Evolutionary conservation across 2,888 invertebrate genomes (phyloP), one percentile per base, ranked within the genome.

Genomic region (Melinaea menophilus): DNA sequence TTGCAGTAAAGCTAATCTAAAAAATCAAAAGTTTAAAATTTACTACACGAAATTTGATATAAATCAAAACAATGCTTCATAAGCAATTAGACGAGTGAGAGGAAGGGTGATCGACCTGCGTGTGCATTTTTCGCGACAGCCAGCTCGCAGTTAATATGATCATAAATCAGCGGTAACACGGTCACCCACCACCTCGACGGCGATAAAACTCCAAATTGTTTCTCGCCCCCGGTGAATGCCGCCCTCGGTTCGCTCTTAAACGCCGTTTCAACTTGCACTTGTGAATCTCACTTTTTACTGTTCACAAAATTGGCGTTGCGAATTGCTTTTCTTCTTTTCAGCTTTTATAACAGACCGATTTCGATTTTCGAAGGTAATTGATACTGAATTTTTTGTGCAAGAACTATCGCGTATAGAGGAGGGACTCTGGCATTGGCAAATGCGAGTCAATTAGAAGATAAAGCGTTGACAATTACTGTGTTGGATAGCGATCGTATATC

Each of bases 371-470:
- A 77, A 78, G 78, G 75, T 73, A 71, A 73, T 72, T 69, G 69
- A 67, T 68, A 61, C 66, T 62, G 70, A 75, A 73, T 79, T 85
- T 81, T 86, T 84, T 76, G 72, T 73, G 71, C 73, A 73, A 71
- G 70, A 79, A 82, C 82, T 85, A 85, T 86, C 76, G 79, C 77
- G 77, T 78, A 75, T 75, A 75, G 77, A 78, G 76, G 82, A 83
- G 79, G 81, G 79, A 80, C 79, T 80, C 80, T 90, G 90, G 88
- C 90, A 86, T 82, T 90, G 90, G 88, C 81, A 90, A 90, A 90
- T 90, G 90, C 83, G 88, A 85, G 84, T 81, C 90, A 90, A 90
- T 90, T 90, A 90, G 90, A 90, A 90, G 90, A 90, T 90, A 88
- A 90, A 90, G 86, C 90, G 90, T 85, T 89, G 90, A 90, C 90